Evolutionary conservation across 2,113 vertebrate genomes (phyloP).

Genomic region (Peromyscus polionotus): DNA sequence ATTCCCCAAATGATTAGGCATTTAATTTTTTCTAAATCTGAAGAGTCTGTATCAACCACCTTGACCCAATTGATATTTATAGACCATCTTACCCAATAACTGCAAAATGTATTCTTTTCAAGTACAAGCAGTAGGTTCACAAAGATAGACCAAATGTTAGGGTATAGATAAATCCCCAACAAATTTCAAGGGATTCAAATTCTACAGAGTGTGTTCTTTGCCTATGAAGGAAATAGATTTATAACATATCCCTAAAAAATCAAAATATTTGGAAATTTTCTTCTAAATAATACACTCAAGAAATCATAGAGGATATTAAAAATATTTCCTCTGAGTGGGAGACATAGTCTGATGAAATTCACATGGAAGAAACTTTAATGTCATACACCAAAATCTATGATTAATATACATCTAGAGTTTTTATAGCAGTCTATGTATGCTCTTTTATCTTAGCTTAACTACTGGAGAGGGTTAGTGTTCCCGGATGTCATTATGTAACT

Average conservation of each 20-base stretch:
- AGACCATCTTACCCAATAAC: slow-evolving; percentile 71
- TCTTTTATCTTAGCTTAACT: background rate
- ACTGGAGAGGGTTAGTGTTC: background rate
- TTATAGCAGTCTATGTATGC: background rate
- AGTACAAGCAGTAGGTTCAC: slow-evolving; percentile 16
- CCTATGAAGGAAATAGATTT: slow-evolving; percentile 25
- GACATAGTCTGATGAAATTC: slow-evolving; percentile 37
- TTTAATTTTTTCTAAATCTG: slow-evolving; percentile 74
- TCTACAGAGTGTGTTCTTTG: slow-evolving; percentile 2
- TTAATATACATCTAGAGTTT: background rate
- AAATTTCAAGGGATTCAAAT: slow-evolving; percentile 48
- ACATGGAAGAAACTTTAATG: background rate
- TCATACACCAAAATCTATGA: background rate
- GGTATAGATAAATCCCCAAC: background rate
- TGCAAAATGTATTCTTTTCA: slow-evolving; percentile 67
- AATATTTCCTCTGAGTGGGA: slow-evolving; percentile 43
- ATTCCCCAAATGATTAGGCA: slow-evolving; percentile 67
- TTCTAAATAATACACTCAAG: slow-evolving; percentile 25
- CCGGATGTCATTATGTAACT: background rate
- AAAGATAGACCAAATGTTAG: slow-evolving; percentile 12
- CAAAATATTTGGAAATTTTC: slow-evolving; percentile 20
- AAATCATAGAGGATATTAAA: background rate
- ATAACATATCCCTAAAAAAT: slow-evolving; percentile 34
- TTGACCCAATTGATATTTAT: slow-evolving; percentile 79
- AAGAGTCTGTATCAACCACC: slow-evolving; percentile 66